Conservation (phyloP, 2,797 vertebrate genomes). For the Remorina albescens region DNA sequence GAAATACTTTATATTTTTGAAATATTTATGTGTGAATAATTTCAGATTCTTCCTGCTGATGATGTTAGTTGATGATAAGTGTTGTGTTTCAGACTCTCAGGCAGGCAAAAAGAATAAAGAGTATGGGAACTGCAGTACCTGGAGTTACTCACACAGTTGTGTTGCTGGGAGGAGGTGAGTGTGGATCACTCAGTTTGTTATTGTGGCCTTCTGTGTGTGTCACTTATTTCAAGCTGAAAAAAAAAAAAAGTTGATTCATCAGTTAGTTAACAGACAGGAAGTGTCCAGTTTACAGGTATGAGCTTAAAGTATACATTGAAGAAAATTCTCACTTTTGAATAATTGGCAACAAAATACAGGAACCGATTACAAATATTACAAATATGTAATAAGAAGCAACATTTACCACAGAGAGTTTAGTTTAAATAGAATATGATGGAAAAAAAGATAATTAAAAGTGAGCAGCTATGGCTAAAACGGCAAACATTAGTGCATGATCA, state of each 20-base stretch:
- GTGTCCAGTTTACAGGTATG: not conserved
- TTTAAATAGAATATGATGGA: no score
- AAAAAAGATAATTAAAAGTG: no score
- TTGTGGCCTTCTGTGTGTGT: not conserved
- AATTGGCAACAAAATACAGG: no score
- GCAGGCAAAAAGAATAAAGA: constrained; percentile 75
- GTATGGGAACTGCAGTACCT: constrained; percentile 72
- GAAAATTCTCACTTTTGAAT: not conserved
- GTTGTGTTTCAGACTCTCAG: constrained; percentile 68
- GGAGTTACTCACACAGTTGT: constrained; percentile 74
- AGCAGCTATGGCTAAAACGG: no score
- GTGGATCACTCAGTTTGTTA: not conserved
- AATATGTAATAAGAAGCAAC: not conserved
- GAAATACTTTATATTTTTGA: not conserved
- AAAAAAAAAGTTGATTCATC: not conserved
- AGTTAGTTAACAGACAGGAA: not conserved
- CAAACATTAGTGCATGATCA: not conserved
- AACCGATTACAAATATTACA: no score
- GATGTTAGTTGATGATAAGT: not conserved
- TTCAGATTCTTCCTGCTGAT: not conserved
- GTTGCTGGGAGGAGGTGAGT: constrained; percentile 84
- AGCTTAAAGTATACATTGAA: not conserved
- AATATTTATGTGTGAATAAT: not conserved
- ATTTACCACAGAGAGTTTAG: not conserved
- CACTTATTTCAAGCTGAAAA: not conserved